Evolutionary conservation across 2,113 vertebrate genomes (phyloP), one percentile per base, ranked within the genome.

Genomic region (Coracopsis vasa): DNA sequence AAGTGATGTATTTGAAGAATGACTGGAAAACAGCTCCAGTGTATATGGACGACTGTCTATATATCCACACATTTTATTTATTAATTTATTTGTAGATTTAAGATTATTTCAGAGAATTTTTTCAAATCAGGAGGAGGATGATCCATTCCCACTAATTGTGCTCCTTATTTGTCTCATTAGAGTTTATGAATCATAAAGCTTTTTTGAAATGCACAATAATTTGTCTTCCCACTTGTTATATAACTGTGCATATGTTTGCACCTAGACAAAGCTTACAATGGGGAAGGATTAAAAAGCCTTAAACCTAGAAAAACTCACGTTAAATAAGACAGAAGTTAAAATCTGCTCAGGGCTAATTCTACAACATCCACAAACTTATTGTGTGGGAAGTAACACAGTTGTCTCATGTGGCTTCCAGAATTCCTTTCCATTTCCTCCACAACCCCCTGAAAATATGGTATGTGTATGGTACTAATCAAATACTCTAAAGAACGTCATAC

Each of bases 341-440:
- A 90, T 62, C 58, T 77, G 44, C 74, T 88, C n/a, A 48, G 8
- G 45, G 50, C 37, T 65, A 95, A 73, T 86, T 88, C 72, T 66
- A 64, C 28, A 80, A 51, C 35, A 74, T 47, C 44, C 67, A 86
- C 64, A 79, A 86, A 62, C 60, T 54, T 54, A 64, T 35, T 85
- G 47, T 70, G 51, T 66, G 58, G 67, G 58, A 96, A 91, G 37
- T 73, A 93, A 95, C 33, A 85, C 31, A 67, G 50, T 31, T 94
- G 70, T 61, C 58, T 90, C 79, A 91, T 61, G 79, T 11, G 13
- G 73, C 37, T 94, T 94, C 77, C 84, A 94, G 53, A 95, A 93
- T 39, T 83, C 48, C 53, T 80, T 58, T 87, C 44, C 7, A 72
- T 75, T 88, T 95, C 62, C 87, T 92, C 56, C 37, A 65, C 58